Conservation (phyloP, 1,140 invertebrate species). For the Trachymyrmex septentrionalis region DNA sequence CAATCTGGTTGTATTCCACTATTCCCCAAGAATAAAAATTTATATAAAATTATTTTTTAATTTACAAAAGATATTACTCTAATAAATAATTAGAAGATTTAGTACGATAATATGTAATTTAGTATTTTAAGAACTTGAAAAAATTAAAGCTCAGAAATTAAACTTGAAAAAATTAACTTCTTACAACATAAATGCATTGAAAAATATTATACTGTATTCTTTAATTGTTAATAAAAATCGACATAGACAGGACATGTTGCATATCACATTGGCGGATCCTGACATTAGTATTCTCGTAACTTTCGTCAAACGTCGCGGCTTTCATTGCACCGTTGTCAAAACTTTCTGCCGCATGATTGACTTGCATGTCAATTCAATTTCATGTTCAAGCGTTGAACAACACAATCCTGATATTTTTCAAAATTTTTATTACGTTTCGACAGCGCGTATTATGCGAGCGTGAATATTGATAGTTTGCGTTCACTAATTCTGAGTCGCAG, state of each 20-base stretch:
- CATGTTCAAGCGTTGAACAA: not conserved
- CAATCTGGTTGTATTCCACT: not conserved
- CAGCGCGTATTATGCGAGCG: not conserved
- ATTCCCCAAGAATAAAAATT: constrained; percentile 3
- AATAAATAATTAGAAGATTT: not conserved
- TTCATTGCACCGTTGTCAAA: not conserved
- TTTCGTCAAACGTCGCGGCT: not conserved
- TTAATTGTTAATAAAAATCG: not conserved
- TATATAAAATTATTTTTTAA: constrained; percentile 13
- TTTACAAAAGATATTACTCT: not conserved
- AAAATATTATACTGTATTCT: not conserved
- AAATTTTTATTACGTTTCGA: constrained; percentile 37
- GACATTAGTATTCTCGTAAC: not conserved
- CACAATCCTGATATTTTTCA: not conserved
- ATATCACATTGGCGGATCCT: not conserved
- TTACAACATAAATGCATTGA: not conserved
- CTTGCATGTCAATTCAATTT: constrained; percentile 37
- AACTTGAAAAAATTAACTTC: not conserved
- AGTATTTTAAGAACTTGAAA: not conserved
- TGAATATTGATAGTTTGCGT: constrained; percentile 42
- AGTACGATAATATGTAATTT: not conserved
- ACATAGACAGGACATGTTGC: not conserved
- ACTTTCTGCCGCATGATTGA: not conserved
- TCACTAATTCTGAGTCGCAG: constrained; percentile 31
- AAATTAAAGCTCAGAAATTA: not conserved